Base-by-base conservation (phyloP, 1,140 invertebrate species). In the Camponotus pennsylvanicus region DNA sequence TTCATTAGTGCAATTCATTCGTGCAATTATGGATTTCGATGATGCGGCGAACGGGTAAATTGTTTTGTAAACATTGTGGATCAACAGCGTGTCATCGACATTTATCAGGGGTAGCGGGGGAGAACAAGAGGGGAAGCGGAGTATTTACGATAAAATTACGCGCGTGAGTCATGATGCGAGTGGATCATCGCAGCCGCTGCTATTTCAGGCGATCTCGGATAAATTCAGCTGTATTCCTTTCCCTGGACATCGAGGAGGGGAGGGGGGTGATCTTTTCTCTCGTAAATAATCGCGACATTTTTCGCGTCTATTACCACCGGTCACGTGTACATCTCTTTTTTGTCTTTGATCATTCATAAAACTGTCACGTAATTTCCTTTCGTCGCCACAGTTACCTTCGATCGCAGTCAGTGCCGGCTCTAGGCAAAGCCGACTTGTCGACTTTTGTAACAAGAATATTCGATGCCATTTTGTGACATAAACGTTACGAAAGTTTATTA, bases 61-160 rank as follows among this genome's bases (percentile, higher is more conserved):
- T 80, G 66, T 80, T 83, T 75, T 75, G 79, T 83, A 83, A 73
- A 83, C 79, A 83, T 61, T 40, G 27, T 4, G 67, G 55, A 82
- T 73, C 69, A 59, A 73, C 57, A 27, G 15, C 79, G 55, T 83
- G 79, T 75, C 79, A 75, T 83, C 79, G 79, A 83, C 79, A 83
- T 45, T 83, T 83, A 83, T 83, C 79, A n/a, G 27, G 78, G 34
- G 49, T 15, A 13, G 64, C 6, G 37, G 52, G 79, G 55, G 21
- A 18, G 64, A 15, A 45, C 9, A 32, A 18, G 21, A 21, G 13
- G 42, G 42, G 42, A 42, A 21, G 45, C 2, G 32, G 40, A 57
- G 27, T 57, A 49, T 83, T 83, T 83, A 83, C 67, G 79, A 83
- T 83, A 83, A 83, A 83, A 83, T 83, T 83, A 83, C 69, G 32